Evolutionary conservation across 2,888 invertebrate species (phyloP).

Genomic region (Atherix ibis): DNA sequence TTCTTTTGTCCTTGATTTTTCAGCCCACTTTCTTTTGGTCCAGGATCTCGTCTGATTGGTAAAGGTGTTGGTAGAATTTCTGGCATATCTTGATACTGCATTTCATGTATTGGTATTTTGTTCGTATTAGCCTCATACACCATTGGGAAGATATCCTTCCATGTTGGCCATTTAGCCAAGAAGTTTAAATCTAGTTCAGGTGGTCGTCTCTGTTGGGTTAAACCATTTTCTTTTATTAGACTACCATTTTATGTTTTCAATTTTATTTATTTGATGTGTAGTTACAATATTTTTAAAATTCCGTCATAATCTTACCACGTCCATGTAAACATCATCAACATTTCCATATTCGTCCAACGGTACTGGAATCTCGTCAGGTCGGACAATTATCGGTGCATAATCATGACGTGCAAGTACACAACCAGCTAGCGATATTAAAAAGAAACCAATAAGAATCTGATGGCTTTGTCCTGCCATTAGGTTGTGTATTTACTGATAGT

Average conservation of each 20-base stretch:
- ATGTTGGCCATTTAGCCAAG: constrained; percentile 23
- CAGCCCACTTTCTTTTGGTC: neutral
- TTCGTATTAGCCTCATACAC: constrained; percentile 7
- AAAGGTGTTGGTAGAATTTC: constrained; percentile 15
- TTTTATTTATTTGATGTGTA: neutral
- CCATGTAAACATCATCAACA: too few relatives aligned
- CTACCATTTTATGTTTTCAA: neutral
- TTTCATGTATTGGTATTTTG: neutral
- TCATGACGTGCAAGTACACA: too few relatives aligned
- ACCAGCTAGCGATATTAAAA: too few relatives aligned
- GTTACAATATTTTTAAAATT: neutral
- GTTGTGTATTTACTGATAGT: too few relatives aligned
- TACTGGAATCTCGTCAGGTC: too few relatives aligned
- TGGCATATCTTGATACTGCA: neutral
- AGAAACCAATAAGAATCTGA: too few relatives aligned
- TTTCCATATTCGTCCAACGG: too few relatives aligned
- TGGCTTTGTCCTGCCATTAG: too few relatives aligned
- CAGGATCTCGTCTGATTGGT: constrained; percentile 9
- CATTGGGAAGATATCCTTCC: constrained; percentile 19
- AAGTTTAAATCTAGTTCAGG: constrained; percentile 17
- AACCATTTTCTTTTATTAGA: constrained; percentile 2
- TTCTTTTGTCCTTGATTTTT: constrained; percentile 26
- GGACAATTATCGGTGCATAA: too few relatives aligned
- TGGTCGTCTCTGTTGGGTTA: constrained; percentile 15
- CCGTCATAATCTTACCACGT: neutral